Percentiles rank a stretch among this genome's conserved stretches.
Evolutionary conservation across 2,888 invertebrate genomes (phyloP).

Genomic region (Mellilla xanthometata): DNA sequence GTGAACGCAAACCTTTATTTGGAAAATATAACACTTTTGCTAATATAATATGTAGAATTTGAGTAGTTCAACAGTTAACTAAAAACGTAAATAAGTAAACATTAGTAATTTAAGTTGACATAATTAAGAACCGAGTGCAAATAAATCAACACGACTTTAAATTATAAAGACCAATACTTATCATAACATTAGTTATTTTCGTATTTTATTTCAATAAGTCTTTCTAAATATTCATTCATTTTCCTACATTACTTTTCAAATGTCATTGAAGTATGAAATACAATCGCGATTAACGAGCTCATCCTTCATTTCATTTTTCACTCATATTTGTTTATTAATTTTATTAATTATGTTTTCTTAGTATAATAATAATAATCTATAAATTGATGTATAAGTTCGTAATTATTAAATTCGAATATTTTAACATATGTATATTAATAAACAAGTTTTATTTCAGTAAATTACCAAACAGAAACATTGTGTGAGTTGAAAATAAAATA

Average conservation of each 20-base stretch:
- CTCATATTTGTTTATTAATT: conserved; percentile 80
- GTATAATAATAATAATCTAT: conserved; percentile 83
- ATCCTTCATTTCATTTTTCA: conserved; percentile 73
- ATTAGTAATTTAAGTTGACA: too few species aligned
- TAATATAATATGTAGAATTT: too few species aligned
- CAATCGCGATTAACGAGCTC: conserved; percentile 79
- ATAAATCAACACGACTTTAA: conserved; percentile 44
- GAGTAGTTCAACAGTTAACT: conserved; percentile 12
- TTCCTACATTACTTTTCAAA: conserved; percentile 78
- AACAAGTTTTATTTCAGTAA: conserved; percentile 80
- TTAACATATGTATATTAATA: conserved; percentile 84
- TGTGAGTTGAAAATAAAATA: conserved; percentile 39
- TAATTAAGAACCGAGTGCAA: conserved; percentile 27
- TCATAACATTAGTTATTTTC: conserved; percentile 78
- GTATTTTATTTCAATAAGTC: conserved; percentile 82
- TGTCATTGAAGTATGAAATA: conserved; percentile 81
- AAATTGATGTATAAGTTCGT: conserved; percentile 83
- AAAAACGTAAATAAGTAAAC: too few species aligned
- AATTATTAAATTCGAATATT: conserved; percentile 84
- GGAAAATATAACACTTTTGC: too few species aligned
- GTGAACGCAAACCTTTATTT: too few species aligned
- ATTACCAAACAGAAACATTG: conserved; percentile 67
- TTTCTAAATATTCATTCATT: conserved; percentile 82
- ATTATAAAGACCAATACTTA: conserved; percentile 72
- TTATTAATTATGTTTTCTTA: conserved; percentile 83